These are phyloP conservation scores for Crocallis elinguaria DNA, from an alignment of 2,888 invertebrate species.

Conservation along the genomic window DNA sequence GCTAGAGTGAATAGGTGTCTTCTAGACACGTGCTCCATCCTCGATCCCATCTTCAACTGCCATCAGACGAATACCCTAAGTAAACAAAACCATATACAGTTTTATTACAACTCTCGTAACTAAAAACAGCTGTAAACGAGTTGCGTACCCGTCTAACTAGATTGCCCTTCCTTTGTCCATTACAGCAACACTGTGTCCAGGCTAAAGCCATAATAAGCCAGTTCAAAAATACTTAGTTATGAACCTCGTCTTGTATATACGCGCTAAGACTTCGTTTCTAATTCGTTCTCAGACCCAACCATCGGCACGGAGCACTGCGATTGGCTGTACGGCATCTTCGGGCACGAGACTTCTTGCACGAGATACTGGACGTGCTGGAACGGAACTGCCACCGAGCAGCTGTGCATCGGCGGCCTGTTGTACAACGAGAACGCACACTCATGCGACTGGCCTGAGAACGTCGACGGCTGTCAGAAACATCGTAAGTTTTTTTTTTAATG, in stretches of 20 bases:
- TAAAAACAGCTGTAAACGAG: no score
- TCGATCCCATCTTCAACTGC: no score
- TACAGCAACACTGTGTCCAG: no score
- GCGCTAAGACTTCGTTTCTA: not conserved
- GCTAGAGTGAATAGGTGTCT: no score
- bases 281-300: slow-evolving; percentile 87
- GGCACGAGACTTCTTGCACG: slow-evolving; percentile 96
- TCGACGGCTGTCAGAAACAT: slow-evolving; percentile 96
- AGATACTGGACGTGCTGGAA: slow-evolving; percentile 98
- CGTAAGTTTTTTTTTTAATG: slow-evolving; percentile 90
- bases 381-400: slow-evolving; percentile 95
- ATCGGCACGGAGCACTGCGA: slow-evolving; percentile 94
- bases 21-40: no score
- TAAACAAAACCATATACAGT: no score
- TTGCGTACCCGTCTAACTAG: no score
- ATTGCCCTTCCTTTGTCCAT: no score
- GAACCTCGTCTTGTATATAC: not conserved
- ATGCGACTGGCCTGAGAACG: slow-evolving; percentile 97
- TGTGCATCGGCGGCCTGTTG: slow-evolving; percentile 95
- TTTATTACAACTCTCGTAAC: no score
- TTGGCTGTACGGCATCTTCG: slow-evolving; percentile 97
- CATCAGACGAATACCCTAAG: no score
- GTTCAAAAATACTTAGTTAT: no score
- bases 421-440: slow-evolving; percentile 96
- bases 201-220: no score